phyloP scores from a whole-genome alignment of 2,888 invertebrate genomes.

The Cylloceria caligata region DNA sequence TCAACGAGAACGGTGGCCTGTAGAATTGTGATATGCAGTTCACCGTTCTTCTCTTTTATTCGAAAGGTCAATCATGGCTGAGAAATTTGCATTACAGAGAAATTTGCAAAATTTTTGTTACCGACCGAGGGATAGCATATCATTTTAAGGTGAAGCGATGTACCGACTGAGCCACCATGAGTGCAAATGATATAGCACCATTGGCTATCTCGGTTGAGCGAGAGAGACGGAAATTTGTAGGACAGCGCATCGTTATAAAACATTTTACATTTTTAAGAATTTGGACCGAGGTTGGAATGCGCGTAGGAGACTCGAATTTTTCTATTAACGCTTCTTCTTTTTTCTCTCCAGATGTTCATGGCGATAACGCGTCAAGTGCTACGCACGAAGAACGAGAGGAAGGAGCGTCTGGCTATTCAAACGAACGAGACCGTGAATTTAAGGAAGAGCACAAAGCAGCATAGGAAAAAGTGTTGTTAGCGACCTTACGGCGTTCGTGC shows the following conservation, averaged over 20 bases:
- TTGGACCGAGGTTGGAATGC: background rate
- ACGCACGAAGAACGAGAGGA: conserved; percentile 93
- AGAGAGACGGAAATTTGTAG: too few relatives aligned
- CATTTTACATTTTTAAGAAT: background rate
- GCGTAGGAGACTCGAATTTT: conserved; percentile 12
- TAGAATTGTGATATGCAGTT: too few relatives aligned
- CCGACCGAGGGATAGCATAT: too few relatives aligned
- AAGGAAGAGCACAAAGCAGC: conserved; percentile 88
- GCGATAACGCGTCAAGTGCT: conserved; percentile 93
- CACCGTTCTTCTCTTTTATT: too few relatives aligned
- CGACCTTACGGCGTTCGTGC: conserved; percentile 65
- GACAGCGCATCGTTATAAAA: background rate
- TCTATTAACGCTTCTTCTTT: conserved; percentile 65
- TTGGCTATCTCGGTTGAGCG: too few relatives aligned
- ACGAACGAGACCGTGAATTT: conserved; percentile 90
- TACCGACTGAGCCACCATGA: too few relatives aligned
- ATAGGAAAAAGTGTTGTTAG: conserved; percentile 84
- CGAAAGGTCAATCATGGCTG: too few relatives aligned
- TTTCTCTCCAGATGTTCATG: conserved; percentile 88
- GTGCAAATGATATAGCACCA: too few relatives aligned
- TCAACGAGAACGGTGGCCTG: too few relatives aligned
- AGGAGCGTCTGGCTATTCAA: conserved; percentile 90
- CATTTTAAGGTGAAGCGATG: too few relatives aligned
- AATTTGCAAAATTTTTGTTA: too few relatives aligned
- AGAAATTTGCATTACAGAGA: too few relatives aligned